Evolutionary conservation across 2,797 vertebrate species (phyloP).

Genomic region (Poeciliopsis paucimaculata): DNA sequence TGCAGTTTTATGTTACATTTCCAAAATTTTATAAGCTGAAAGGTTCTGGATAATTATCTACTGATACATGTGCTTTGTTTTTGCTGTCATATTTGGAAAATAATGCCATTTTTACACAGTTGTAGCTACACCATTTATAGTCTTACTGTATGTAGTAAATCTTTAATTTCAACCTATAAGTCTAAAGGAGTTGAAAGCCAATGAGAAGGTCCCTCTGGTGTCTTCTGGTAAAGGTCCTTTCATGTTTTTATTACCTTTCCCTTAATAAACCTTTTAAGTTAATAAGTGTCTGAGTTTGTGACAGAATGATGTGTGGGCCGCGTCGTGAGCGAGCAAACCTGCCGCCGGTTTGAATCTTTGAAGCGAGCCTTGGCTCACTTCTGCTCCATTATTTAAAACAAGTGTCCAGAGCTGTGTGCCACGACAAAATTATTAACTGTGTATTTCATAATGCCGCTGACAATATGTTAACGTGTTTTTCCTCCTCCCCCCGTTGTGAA

Average conservation of each 20-base stretch:
- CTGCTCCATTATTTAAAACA: slow-evolving; percentile 83
- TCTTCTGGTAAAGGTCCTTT: neutral
- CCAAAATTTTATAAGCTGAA: neutral
- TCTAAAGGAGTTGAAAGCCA: neutral
- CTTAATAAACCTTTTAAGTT: slow-evolving; percentile 47
- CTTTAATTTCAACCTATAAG: neutral
- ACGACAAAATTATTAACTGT: slow-evolving; percentile 98
- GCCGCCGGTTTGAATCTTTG: slow-evolving; percentile 67
- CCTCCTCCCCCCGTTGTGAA: slow-evolving; percentile 93
- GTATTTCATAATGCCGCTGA: slow-evolving; percentile 99
- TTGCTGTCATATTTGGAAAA: neutral
- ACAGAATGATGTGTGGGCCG: slow-evolving; percentile 59
- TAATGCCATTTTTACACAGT: neutral
- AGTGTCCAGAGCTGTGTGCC: slow-evolving; percentile 87
- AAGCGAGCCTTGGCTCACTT: slow-evolving; percentile 58
- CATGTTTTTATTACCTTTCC: slow-evolving; percentile 10
- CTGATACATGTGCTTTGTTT: neutral
- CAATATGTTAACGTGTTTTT: slow-evolving; percentile 99
- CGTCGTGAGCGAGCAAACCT: slow-evolving; percentile 56
- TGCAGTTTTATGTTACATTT: neutral
- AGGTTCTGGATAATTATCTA: neutral
- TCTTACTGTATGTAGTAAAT: neutral
- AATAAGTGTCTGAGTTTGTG: slow-evolving; percentile 55
- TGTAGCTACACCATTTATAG: neutral
- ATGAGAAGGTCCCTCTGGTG: neutral